phyloP scores from a whole-genome alignment of 2,888 invertebrate genomes.

The Protodeltote pygarga region DNA sequence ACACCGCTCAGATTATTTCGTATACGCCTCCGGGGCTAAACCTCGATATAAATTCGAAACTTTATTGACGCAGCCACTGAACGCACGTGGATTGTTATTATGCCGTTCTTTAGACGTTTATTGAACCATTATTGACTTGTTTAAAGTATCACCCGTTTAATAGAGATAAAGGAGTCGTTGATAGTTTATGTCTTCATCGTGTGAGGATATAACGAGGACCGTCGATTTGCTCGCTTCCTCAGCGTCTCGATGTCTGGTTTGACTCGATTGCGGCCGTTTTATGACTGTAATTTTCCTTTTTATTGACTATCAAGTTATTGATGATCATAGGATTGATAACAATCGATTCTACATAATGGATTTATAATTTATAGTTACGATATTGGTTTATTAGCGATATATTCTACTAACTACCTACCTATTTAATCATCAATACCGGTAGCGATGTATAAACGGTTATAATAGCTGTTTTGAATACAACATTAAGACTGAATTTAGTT shows the following conservation, averaged over 20 bases:
- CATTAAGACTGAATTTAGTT: not conserved
- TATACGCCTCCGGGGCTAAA: conserved; percentile 84
- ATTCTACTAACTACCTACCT: conserved; percentile 1
- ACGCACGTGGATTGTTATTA: conserved; percentile 84
- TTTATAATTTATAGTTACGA: conserved; percentile 58
- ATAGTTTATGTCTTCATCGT: conserved; percentile 82
- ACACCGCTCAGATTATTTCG: conserved; percentile 85
- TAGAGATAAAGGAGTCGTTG: conserved; percentile 83
- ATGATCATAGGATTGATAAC: conserved; percentile 65
- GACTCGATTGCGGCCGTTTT: conserved; percentile 67
- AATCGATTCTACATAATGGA: conserved; percentile 61
- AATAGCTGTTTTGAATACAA: conserved; percentile 15
- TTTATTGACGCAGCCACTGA: conserved; percentile 78
- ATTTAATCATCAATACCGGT: conserved; percentile 15
- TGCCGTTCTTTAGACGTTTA: conserved; percentile 84
- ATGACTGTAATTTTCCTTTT: conserved; percentile 81
- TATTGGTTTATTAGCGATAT: conserved; percentile 28
- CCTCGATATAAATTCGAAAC: conserved; percentile 84
- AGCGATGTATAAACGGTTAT: conserved; percentile 17
- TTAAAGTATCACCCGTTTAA: conserved; percentile 85
- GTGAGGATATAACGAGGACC: conserved; percentile 61
- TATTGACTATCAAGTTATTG: conserved; percentile 64
- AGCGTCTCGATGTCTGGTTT: conserved; percentile 71
- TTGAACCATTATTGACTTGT: conserved; percentile 86
- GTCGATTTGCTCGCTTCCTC: conserved; percentile 57